Conservation (phyloP, 2,113 vertebrate species). For the Redunca redunca region DNA sequence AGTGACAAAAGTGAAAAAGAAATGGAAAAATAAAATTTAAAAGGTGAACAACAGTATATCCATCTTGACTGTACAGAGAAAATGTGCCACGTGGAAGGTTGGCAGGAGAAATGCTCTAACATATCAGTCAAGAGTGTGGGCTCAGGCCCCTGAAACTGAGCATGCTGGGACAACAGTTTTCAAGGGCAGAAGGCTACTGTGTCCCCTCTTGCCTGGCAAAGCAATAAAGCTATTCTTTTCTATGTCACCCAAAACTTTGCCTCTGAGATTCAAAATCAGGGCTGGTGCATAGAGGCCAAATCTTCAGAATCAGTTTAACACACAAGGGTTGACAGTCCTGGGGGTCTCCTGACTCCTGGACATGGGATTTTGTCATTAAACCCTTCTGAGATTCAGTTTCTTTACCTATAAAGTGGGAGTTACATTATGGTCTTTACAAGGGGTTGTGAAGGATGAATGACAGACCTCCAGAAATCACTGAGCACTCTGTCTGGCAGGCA, state of each 20-base stretch:
- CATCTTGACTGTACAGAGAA: not conserved
- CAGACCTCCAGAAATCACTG: not conserved
- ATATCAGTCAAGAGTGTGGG: fast-evolving
- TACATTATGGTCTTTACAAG: not conserved
- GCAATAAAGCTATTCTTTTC: not conserved
- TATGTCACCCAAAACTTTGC: not conserved
- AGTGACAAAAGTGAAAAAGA: not conserved
- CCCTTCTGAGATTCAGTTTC: not conserved
- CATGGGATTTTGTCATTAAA: no score
- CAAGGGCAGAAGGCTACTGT: not conserved
- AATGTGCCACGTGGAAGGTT: not conserved
- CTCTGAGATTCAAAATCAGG: not conserved
- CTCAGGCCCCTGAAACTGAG: not conserved
- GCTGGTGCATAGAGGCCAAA: not conserved
- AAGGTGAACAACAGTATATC: not conserved
- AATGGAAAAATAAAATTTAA: not conserved
- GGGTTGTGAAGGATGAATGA: fast-evolving
- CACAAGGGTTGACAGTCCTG: not conserved
- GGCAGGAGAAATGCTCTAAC: not conserved
- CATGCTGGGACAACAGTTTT: not conserved
- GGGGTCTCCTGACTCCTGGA: not conserved
- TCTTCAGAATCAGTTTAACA: not conserved
- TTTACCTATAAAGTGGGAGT: not conserved
- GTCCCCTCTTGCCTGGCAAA: not conserved
- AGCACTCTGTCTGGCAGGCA: fast-evolving